Evolutionary conservation across 2,888 invertebrate species (phyloP), one percentile per base, ranked within the genome.

Genomic region (Meandrusa payeni): DNA sequence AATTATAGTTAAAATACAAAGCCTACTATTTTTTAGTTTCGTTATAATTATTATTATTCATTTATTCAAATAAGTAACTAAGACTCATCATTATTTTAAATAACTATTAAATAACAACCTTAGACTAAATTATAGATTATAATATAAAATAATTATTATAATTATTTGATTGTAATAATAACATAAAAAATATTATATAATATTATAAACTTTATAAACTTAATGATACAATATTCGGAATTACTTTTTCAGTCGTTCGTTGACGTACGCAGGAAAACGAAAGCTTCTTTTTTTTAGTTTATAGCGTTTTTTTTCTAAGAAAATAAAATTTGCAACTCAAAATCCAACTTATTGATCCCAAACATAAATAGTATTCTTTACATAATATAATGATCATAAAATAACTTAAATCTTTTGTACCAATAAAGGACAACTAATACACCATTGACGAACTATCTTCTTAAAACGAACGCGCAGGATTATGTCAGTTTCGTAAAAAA

Each of bases 171-270:
- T n/a, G n/a, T n/a, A n/a, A n/a, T n/a, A n/a, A n/a, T n/a, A n/a
- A n/a, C n/a, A n/a, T n/a, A n/a, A n/a, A n/a, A n/a, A n/a, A n/a
- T n/a, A n/a, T n/a, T n/a, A n/a, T n/a, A n/a, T n/a, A n/a, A n/a
- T n/a, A n/a, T n/a, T n/a, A n/a, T n/a, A n/a, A n/a, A n/a, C n/a
- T n/a, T n/a, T n/a, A 59, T 69, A 57, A 76, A 73, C 77, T 76
- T 77, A 64, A 60, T 47, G 47, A 67, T 62, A 59, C 9, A 23
- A 61, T 74, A 73, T 72, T 81, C 81, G 81, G 87, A 87, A 87
- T 86, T 76, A 68, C 64, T 79, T 77, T 86, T 79, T 87, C 87
- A 87, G 87, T 87, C 87, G 87, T 87, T 87, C 87, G 87, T 86
- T 78, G 75, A 75, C 69, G 57, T 71, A 76, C 78, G 79, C 61